Evolutionary conservation across 2,888 invertebrate species (phyloP), one percentile per base, ranked within the genome.

Genomic region (Rutpela maculata): DNA sequence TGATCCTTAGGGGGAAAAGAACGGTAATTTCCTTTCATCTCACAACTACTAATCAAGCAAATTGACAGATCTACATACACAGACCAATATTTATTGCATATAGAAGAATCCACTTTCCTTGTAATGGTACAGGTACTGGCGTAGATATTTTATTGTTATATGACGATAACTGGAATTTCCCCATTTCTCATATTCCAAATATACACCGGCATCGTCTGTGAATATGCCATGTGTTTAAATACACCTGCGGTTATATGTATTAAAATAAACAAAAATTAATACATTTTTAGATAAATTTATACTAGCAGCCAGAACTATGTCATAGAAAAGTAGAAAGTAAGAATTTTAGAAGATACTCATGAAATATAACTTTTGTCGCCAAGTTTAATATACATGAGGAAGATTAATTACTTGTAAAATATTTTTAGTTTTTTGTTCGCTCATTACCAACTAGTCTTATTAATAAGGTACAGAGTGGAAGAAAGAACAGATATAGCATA

Each of bases 21-120:
- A 77, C 76, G 84, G 83, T 84, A 84, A 85, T 85, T 85, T 85
- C 84, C 84, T 85, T 84, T 83, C 84, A 81, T 80, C 82, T 74
- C 78, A 80, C 79, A 82, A 83, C 83, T 79, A 84, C 82, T 82
- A 84, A 85, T 85, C 83, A 85, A 83, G 83, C 79, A 82, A 84
- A 84, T 82, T 83, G 84, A 83, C 83, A 84, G 80, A 81, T 81
- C 79, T 77, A 71, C 78, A 80, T 69, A 57, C 19, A 74, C 75
- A 79, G 76, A 75, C 66, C 71, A 69, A 75, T 76, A 63, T 50
- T 71, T 78, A 81, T 72, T 75, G 75, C 73, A 75, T 57, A 11
- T 59, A 79, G 78, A 80, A 80, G 78, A 84, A 84, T 84, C 84
- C 84, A 84, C 84, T 85, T 85, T 85, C 84, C 76, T 80, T n/a